Evolutionary conservation across 2,888 invertebrate genomes (phyloP).

Genomic region (Acheta domesticus): DNA sequence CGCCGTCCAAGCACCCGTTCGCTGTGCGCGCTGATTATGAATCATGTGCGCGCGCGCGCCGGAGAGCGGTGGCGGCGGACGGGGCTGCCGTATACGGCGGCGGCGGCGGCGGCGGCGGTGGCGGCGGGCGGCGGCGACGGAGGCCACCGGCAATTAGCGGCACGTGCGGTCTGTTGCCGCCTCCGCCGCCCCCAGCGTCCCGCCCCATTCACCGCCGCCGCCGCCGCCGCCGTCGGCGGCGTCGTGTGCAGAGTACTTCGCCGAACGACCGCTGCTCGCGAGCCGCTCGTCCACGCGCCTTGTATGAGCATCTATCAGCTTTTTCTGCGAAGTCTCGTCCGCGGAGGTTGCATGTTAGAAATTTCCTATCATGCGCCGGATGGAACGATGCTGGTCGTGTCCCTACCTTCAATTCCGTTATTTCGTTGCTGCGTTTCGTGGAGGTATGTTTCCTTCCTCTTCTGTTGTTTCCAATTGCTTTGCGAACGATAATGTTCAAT

Average conservation of each 20-base stretch:
- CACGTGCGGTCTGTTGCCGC: background rate
- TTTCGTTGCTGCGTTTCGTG: too few relatives aligned
- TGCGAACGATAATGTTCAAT: too few relatives aligned
- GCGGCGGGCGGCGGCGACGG: background rate
- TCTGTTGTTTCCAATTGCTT: too few relatives aligned
- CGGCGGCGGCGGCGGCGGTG: background rate
- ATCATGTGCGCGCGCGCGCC: background rate
- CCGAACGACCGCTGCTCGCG: background rate
- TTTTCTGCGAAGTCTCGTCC: background rate
- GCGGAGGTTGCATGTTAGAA: background rate
- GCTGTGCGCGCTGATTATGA: background rate
- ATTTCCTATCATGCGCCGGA: conserved; percentile 3
- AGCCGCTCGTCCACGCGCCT: background rate
- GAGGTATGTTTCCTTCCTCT: too few relatives aligned
- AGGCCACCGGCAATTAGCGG: background rate
- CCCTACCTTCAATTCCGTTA: too few relatives aligned
- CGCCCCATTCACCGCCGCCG: background rate
- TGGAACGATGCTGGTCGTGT: too few relatives aligned
- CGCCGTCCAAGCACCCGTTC: background rate
- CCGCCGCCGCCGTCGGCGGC: background rate
- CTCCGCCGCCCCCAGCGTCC: background rate
- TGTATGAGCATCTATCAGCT: background rate
- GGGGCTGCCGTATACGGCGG: background rate
- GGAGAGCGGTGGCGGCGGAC: background rate
- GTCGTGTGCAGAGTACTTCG: background rate